phyloP scores from a whole-genome alignment of 2,888 invertebrate genomes.

The Ectobius pallidus region DNA sequence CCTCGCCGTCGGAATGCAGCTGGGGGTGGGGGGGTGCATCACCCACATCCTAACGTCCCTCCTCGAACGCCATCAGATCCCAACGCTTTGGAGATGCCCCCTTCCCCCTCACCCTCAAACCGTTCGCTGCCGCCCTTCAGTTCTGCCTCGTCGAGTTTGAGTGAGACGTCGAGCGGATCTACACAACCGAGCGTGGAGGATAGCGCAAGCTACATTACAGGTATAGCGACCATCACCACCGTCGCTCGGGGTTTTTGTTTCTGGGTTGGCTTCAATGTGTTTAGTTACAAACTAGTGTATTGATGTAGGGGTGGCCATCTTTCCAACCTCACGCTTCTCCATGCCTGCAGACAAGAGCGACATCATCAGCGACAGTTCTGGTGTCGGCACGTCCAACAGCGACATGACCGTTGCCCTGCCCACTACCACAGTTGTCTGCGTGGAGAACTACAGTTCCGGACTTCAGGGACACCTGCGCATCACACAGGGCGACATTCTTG shows the following conservation, averaged over 20 bases:
- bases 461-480: conserved; percentile 81
- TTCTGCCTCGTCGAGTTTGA: conserved; percentile 87
- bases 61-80: conserved; percentile 29
- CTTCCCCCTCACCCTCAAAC: conserved; percentile 86
- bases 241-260: not conserved
- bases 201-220: conserved; percentile 74
- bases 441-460: conserved; percentile 77
- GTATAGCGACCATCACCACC: conserved; percentile 57
- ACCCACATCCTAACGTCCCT: conserved; percentile 34
- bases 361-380: conserved; percentile 91
- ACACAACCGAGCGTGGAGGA: conserved; percentile 54
- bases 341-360: conserved; percentile 83
- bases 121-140: conserved; percentile 81
- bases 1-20: conserved; percentile 65
- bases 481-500: conserved; percentile 88
- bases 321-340: not conserved
- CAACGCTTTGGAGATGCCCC: conserved; percentile 46
- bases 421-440: conserved; percentile 84
- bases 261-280: too few species aligned
- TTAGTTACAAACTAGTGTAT: too few species aligned
- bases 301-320: too few species aligned
- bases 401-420: conserved; percentile 81
- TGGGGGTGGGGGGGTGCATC: conserved; percentile 37
- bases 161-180: conserved; percentile 73
- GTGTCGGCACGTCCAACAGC: conserved; percentile 87